A percentile compares a stretch with the other conserved stretches of the same genome.
These are phyloP conservation scores for Xenopus petersii DNA, from an alignment of 2,797 vertebrate genomes.

Conservation along the genomic window DNA sequence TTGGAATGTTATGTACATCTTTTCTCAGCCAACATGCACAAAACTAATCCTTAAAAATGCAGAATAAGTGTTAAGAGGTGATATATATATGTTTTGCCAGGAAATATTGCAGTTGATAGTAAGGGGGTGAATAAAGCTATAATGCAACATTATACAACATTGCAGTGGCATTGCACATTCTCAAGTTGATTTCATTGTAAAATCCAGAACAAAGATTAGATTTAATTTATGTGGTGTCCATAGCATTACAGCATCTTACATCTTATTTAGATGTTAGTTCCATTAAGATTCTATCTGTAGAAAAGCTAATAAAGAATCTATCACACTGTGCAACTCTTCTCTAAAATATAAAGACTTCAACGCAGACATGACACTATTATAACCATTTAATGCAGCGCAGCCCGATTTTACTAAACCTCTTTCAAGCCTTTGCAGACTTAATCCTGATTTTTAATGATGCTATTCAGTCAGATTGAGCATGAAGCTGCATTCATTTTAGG, in stretches of 20 bases:
- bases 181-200: too few relatives aligned
- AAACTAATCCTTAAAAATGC: too few relatives aligned
- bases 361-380: slow-evolving; percentile 18
- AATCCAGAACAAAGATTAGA: not conserved
- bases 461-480: slow-evolving; percentile 30
- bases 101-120: too few relatives aligned
- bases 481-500: slow-evolving; percentile 32
- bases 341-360: not conserved
- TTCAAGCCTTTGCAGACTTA: slow-evolving; percentile 17
- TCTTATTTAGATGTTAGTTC: not conserved
- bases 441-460: slow-evolving; percentile 37
- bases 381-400: not conserved
- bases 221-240: slow-evolving; percentile 1
- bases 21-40: too few relatives aligned
- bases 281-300: not conserved
- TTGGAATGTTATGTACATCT: too few relatives aligned
- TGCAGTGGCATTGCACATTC: too few relatives aligned
- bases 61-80: too few relatives aligned
- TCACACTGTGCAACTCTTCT: not conserved
- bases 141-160: too few relatives aligned
- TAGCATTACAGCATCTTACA: not conserved
- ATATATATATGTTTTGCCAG: too few relatives aligned
- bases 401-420: not conserved
- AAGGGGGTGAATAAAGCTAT: too few relatives aligned
- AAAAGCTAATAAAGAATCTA: not conserved